Percentiles rank a stretch among this genome's conserved stretches.
phyloP scores from a whole-genome alignment of 2,113 vertebrate species.

The Muntiacus reevesi region DNA sequence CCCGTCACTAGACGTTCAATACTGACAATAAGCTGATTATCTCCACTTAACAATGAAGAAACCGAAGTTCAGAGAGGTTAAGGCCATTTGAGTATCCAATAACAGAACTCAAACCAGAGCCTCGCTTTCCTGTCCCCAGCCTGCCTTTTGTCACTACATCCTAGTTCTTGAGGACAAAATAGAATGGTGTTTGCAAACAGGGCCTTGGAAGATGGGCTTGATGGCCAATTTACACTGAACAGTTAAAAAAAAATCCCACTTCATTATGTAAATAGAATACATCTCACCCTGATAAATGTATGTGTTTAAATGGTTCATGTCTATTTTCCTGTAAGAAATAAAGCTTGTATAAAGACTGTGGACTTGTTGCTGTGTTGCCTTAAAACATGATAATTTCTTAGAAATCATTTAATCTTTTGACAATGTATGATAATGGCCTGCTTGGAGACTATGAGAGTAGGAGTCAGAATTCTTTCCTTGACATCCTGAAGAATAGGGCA shows the following conservation, averaged over 20 bases:
- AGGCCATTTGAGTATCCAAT: conserved; percentile 22
- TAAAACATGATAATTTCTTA: neutral
- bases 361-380: neutral
- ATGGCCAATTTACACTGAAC: neutral
- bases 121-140: neutral
- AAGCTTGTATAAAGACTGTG: neutral
- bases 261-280: neutral
- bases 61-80: neutral
- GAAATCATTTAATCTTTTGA: neutral
- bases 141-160: neutral
- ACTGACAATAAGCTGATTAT: conserved; percentile 32
- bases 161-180: neutral
- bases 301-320: neutral
- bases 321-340: neutral
- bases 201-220: neutral
- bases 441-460: neutral
- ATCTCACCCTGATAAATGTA: neutral
- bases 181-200: neutral
- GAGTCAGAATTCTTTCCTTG: neutral
- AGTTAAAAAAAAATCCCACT: neutral
- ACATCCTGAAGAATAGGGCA: neutral
- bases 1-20: neutral
- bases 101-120: neutral
- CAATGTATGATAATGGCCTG: neutral
- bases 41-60: neutral